phyloP scores from a whole-genome alignment of 2,888 invertebrate species.

The Drosophila meridionalis region DNA sequence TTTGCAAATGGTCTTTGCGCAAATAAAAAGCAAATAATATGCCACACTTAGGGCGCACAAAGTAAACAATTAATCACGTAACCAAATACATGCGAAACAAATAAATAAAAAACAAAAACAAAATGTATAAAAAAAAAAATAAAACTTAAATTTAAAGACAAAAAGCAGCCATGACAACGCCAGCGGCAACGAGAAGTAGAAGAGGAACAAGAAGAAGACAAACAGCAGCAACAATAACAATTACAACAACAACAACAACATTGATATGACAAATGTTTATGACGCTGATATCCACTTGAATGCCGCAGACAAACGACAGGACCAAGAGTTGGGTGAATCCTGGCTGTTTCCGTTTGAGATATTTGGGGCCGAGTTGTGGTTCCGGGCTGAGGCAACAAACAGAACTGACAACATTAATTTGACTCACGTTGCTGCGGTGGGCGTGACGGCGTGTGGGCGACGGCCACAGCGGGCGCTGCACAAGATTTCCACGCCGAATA shows the following conservation, averaged over 20 bases:
- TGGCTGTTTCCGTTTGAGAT: not conserved
- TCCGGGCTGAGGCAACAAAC: not conserved
- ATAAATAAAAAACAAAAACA: constrained; percentile 10
- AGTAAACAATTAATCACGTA: constrained; percentile 71
- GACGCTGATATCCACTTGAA: constrained; percentile 55
- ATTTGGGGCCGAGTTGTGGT: not conserved
- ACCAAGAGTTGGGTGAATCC: not conserved
- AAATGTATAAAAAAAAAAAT: not conserved
- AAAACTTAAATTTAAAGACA: constrained; percentile 3
- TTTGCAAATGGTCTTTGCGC: constrained; percentile 30
- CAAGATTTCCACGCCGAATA: not conserved
- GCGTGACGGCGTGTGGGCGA: constrained; percentile 1
- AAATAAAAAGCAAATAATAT: constrained; percentile 38
- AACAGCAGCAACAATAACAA: constrained; percentile 11
- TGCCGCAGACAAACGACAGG: constrained; percentile 6
- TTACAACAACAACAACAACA: not conserved
- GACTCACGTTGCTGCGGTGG: constrained; percentile 48
- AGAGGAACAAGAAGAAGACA: not conserved
- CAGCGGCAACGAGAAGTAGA: not conserved
- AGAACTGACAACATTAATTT: constrained; percentile 57
- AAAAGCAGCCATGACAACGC: constrained; percentile 15
- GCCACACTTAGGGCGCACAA: constrained; percentile 46
- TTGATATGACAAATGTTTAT: constrained; percentile 32
- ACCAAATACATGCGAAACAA: constrained; percentile 53
- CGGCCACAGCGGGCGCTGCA: constrained; percentile 13